Conservation (phyloP, 2,888 invertebrate genomes). For the Dyspetes luteomarginatus region DNA sequence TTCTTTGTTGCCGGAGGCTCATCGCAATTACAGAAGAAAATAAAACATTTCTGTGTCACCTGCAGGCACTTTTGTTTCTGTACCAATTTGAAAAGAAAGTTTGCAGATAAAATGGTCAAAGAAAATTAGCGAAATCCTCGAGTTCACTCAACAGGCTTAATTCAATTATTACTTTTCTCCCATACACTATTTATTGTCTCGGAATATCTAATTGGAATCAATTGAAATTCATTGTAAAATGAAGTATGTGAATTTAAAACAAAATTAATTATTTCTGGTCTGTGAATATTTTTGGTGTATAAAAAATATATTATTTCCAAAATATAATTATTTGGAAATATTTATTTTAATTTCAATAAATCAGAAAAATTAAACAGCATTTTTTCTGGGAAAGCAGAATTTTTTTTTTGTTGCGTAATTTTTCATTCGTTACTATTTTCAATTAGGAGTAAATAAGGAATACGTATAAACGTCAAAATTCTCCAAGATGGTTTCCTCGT, state of each 20-base stretch:
- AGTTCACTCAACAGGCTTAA: conserved; percentile 7
- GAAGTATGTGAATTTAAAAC: too few relatives aligned
- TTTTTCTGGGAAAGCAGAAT: not conserved
- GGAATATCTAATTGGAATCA: not conserved
- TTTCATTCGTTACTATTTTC: not conserved
- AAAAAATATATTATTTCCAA: too few relatives aligned
- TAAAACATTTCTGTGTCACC: not conserved
- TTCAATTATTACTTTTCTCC: not conserved
- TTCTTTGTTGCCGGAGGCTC: not conserved
- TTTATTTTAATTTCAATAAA: not conserved
- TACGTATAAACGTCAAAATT: conserved; percentile 14
- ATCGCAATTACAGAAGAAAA: conserved; percentile 23
- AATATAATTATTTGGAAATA: too few relatives aligned
- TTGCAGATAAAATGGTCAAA: conserved; percentile 14
- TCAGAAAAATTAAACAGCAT: not conserved
- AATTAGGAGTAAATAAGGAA: not conserved
- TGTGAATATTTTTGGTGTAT: too few relatives aligned
- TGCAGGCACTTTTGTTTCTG: not conserved
- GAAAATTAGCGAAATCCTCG: not conserved
- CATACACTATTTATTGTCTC: not conserved
- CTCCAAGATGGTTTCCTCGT: conserved; percentile 28
- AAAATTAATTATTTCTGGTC: too few relatives aligned
- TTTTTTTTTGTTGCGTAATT: not conserved
- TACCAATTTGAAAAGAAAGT: conserved; percentile 2
- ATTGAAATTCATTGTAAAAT: not conserved